Evolutionary conservation across 2,797 vertebrate genomes (phyloP), one percentile per base, ranked within the genome.

Genomic region (Limnodromus scolopaceus): DNA sequence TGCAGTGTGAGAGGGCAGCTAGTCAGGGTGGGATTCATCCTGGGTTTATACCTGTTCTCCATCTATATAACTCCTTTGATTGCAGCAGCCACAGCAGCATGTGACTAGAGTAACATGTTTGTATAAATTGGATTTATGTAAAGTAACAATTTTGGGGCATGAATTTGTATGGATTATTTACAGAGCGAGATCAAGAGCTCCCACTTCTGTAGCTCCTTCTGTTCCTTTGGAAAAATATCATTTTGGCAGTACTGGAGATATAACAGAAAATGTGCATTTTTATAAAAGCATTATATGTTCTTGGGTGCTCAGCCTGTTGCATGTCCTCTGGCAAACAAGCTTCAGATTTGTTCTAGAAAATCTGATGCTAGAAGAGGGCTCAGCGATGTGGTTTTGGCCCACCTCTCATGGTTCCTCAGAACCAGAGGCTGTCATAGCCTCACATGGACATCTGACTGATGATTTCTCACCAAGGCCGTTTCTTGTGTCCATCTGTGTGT

Each of bases 401-500:
- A 15, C 58, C 54, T 71, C 30, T 49, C 34, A n/a, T 16, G 19
- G 22, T 2, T 76, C 19, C 36, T 63, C 32, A 32, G 63, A 51
- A 55, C 17, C 54, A 69, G 61, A 8, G 25, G 23, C 48, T 81
- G 24, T 32, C 32, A 10, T 16, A 64, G 38, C 10, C 53, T 87
- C 17, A 28, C 1, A 0, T 13, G 49, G 11, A 10, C 43, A 70
- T 16, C 28, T 74, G 20, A 11, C 49, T 75, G 18, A 45, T 83
- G 68, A 12, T 43, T 58, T 55, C 60, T 92, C 0, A 0, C 27
- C 68, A 30, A 7, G 43, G 36, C 30, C 7, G 10, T 38, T 64
- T 54, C 36, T 2, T 4, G 2, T 0, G 1, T 71, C 43, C 58
- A 16, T 45, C 23, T 27, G 1, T 19, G 14, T 0, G 1, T 69